Base-by-base conservation (phyloP, 2,888 invertebrate species). In the Acleris sparsana region DNA sequence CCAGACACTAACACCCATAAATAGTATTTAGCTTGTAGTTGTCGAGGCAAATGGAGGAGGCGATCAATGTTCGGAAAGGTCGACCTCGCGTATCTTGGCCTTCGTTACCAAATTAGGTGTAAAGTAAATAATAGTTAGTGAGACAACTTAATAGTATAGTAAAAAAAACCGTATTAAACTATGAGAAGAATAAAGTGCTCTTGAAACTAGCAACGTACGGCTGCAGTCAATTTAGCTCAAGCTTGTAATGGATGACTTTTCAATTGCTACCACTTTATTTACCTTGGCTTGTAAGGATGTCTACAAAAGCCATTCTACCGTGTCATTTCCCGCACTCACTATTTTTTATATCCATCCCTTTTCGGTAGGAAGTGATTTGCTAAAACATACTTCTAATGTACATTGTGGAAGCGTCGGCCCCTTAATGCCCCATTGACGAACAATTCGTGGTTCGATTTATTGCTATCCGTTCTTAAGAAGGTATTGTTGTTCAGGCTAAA, bases 331-430 rank as follows among this genome's bases (percentile, higher is more conserved):
- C 83, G 85, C 80, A 87, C 89, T 89, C 77, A 85, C 85, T 83
- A 87, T 84, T 88, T 89, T 88, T 85, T 87, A 39, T 81, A 83
- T 78, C 80, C 77, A 76, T 81, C 79, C 83, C 75, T 82, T 87
- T 88, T 80, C 74, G 77, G 78, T 74, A 88, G 92, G 91, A 92
- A 92, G 84, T 92, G 91, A 92, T 92, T 92, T 86, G 92, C 88
- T 89, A 85, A 89, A 91, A 91, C 86, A 89, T 83, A 87, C 86
- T 87, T 86, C 84, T 89, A 89, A 89, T 89, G 88, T 88, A 84
- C 81, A 90, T 91, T 89, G 88, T 89, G 78, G 82, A 86, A 84
- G 88, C 82, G 85, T 84, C 81, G 80, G 84, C 81, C 85, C 78
- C 85, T 88, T 89, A 89, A 89, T 88, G 88, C 87, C 81, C 85